Evolutionary conservation across 2,888 invertebrate species (phyloP).

Genomic region (Agrilus cyanescens): DNA sequence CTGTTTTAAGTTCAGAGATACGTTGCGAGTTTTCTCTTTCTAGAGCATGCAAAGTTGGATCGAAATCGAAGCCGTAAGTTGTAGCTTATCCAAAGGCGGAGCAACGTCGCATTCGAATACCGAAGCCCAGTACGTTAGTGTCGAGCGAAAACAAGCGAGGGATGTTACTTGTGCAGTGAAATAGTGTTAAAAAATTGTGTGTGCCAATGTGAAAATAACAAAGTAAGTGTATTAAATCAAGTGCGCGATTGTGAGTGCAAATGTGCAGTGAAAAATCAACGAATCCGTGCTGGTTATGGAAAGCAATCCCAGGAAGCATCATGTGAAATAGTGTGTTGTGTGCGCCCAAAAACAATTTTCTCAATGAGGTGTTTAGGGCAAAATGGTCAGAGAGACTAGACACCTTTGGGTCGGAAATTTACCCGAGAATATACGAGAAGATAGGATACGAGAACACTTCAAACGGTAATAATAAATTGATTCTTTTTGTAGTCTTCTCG

Average conservation of each 20-base stretch:
- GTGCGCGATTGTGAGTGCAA: conserved; percentile 14
- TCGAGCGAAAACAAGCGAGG: conserved; percentile 31
- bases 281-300: conserved; percentile 8
- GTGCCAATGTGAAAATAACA: conserved; percentile 14
- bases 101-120: conserved; percentile 25
- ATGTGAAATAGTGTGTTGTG: conserved; percentile 18
- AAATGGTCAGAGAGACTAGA: conserved; percentile 99
- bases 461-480: conserved; percentile 63
- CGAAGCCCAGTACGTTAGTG: conserved; percentile 29
- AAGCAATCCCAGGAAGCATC: conserved; percentile 14
- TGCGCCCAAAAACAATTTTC: conserved; percentile 53
- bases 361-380: conserved; percentile 89
- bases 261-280: conserved; percentile 15
- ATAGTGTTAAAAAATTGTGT: conserved; percentile 17
- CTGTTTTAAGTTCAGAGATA: conserved; percentile 19
- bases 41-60: conserved; percentile 15
- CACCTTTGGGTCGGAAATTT: conserved; percentile 99
- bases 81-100: conserved; percentile 24
- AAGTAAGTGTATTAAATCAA: conserved; percentile 17
- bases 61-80: conserved; percentile 18
- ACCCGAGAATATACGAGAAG: conserved; percentile 98
- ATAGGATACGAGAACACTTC: conserved; percentile 94
- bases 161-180: conserved; percentile 29
- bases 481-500: conserved; percentile 3
- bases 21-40: conserved; percentile 22